These are phyloP conservation scores for Phalloptychus januarius DNA, from an alignment of 2,797 vertebrate species.

Conservation along the genomic window DNA sequence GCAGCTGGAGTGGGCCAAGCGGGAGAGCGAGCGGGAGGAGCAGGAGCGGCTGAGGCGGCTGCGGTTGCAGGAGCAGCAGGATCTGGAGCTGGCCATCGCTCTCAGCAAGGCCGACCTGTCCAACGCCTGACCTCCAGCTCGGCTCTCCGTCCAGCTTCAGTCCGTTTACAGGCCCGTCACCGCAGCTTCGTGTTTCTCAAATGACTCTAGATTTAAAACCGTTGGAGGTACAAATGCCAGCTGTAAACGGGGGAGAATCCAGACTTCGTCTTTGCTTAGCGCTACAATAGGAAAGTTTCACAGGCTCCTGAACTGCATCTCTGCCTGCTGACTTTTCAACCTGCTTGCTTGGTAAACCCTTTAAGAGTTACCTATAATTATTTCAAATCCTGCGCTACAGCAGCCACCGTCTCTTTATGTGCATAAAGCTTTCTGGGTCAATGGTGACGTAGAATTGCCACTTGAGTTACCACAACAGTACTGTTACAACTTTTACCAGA, in stretches of 20 bases:
- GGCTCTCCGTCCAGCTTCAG: slow-evolving; percentile 15
- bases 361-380: slow-evolving; percentile 7
- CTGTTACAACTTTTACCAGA: slow-evolving; percentile 7
- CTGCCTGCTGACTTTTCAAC: slow-evolving; percentile 51
- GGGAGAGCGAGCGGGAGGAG: slow-evolving; percentile 92
- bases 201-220: slow-evolving; percentile 62
- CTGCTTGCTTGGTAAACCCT: background rate
- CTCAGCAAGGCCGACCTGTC: slow-evolving; percentile 94
- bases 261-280: slow-evolving; percentile 55
- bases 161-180: slow-evolving; percentile 25
- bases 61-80: slow-evolving; percentile 91
- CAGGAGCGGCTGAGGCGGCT: slow-evolving; percentile 88
- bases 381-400: background rate
- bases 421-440: background rate
- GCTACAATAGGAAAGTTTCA: slow-evolving; percentile 48
- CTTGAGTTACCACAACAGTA: background rate
- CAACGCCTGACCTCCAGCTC: slow-evolving; percentile 61
- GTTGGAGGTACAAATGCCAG: slow-evolving; percentile 61
- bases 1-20: slow-evolving; percentile 95
- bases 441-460: slow-evolving; percentile 1
- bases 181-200: slow-evolving; percentile 39
- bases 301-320: slow-evolving; percentile 32
- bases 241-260: slow-evolving; percentile 69
- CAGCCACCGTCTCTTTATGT: background rate
- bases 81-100: slow-evolving; percentile 93